phyloP scores from a whole-genome alignment of 2,888 invertebrate genomes.

The Deroplatys truncata region DNA sequence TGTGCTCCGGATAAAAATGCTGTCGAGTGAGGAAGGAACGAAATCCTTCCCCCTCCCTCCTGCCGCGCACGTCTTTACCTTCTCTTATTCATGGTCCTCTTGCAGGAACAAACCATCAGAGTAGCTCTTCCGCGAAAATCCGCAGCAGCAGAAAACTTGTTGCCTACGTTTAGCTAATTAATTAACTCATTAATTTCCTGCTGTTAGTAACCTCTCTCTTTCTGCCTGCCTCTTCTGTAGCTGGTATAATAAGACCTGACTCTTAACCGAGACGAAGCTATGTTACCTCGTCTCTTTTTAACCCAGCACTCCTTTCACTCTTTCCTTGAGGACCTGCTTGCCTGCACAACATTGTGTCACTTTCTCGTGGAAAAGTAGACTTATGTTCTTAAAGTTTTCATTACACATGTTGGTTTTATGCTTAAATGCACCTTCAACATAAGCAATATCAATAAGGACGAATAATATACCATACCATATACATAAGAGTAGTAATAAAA shows the following conservation, averaged over 20 bases:
- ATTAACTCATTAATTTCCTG: slow-evolving; percentile 18
- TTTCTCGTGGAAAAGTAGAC: neutral
- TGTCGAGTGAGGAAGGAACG: neutral
- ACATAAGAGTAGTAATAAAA: no score
- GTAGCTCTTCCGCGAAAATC: slow-evolving; percentile 3
- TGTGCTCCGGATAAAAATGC: neutral
- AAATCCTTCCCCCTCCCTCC: neutral
- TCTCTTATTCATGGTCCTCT: neutral
- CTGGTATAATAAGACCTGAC: slow-evolving; percentile 11
- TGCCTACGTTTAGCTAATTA: slow-evolving; percentile 13
- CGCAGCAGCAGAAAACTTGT: slow-evolving; percentile 10
- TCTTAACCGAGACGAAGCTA: neutral
- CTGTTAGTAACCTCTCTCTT: neutral
- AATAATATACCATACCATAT: no score
- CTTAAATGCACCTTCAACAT: no score
- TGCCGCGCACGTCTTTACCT: neutral
- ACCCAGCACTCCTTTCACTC: neutral
- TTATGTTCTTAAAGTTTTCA: no score
- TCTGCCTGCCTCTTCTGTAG: neutral
- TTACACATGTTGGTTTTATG: no score
- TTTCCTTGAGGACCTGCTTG: neutral
- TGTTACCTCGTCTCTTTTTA: neutral
- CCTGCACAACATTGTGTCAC: neutral
- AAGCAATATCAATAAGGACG: no score
- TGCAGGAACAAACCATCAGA: neutral